Base-by-base conservation (phyloP, 2,888 invertebrate genomes). In the Chrysolina haemoptera region DNA sequence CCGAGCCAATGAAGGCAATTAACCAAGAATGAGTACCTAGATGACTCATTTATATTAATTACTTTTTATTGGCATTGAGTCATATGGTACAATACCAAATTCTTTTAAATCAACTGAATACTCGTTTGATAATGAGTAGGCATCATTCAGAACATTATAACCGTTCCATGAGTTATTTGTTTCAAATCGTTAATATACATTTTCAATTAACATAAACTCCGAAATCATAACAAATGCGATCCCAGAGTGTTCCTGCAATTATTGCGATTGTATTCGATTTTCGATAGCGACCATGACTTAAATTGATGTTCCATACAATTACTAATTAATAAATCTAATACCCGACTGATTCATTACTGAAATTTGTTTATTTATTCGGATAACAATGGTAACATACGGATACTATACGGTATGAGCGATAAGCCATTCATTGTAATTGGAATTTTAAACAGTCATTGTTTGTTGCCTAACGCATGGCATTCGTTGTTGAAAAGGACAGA, bases 301-400 rank as follows among this genome's bases (percentile, higher is more conserved):
- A 11, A 53, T 22, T 53, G 53, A 53, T 12, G 53, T 53, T 20
- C 20, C 6, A 12, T 11, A 5, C 53, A 20, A 53, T 53, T 53
- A 53, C 11, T 20, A 53, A 53, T 53, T 53, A 53, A 53, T 53
- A 53, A 22, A 53, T 53, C 18, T 53, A 20, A 53, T 53, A 35
- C 35, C 8, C 35, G 12, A 43, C 43, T 43, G 43, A 53, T 53
- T 16, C 53, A 53, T 53, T 20, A 53, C 5, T 9, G 5, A 9
- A 5, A 20, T 53, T 53, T 53, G 53, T 22, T 20, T 53, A 53
- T 22, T 53, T 18, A 53, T 1, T 20, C 53, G 20, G 6, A 20
- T 12, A 22, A 53, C 53, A 18, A 53, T 53, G 53, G 22, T 1
- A 53, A 20, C 12, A 53, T 10, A 3, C 11, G 53, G 53, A 18